Conservation (phyloP, 2,113 vertebrate genomes). For the Cathartes aura region DNA sequence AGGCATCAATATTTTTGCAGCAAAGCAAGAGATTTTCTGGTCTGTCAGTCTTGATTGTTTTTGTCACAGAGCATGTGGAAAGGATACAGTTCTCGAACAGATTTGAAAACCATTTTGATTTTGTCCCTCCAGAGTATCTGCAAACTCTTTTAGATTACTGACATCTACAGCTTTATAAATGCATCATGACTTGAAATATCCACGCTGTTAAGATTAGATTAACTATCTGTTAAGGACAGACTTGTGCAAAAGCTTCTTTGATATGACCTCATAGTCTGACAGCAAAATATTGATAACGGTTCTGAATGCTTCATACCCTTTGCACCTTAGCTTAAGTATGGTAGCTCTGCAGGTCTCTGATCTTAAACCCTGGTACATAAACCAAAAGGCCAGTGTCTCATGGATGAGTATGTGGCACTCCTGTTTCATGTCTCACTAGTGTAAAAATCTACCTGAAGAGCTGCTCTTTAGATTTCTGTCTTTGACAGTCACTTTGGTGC, state of each 20-base stretch:
- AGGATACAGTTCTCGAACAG: neutral
- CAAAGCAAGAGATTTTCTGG: constrained; percentile 8
- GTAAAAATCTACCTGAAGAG: neutral
- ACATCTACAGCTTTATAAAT: neutral
- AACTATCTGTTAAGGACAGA: neutral
- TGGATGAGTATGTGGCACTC: neutral
- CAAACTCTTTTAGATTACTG: neutral
- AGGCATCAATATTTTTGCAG: neutral
- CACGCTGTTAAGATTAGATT: neutral
- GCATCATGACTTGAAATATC: neutral
- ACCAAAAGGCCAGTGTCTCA: neutral
- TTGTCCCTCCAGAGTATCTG: neutral
- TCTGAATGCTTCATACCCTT: neutral
- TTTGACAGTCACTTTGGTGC: neutral
- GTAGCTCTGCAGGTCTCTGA: neutral
- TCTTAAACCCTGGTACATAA: neutral
- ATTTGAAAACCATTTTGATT: constrained; percentile 13
- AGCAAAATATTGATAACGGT: neutral
- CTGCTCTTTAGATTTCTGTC: neutral
- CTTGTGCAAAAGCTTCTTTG: neutral
- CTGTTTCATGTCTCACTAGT: neutral
- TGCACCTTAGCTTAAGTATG: neutral
- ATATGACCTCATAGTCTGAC: neutral
- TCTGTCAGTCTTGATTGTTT: neutral
- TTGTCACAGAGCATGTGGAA: neutral